These are phyloP conservation scores for Alexandromys fortis DNA, from an alignment of 2,113 vertebrate genomes.

Conservation along the genomic window DNA sequence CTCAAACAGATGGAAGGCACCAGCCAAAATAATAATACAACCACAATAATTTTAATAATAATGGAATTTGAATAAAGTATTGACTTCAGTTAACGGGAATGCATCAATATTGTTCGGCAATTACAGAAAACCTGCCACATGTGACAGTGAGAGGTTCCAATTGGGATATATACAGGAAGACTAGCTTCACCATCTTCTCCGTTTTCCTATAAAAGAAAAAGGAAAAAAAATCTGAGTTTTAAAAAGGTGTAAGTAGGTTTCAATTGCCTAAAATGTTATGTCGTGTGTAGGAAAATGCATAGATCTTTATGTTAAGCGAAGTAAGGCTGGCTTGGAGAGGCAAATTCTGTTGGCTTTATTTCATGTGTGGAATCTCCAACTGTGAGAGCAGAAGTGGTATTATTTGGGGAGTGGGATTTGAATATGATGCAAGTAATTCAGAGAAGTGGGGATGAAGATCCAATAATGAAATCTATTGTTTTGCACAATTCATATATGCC, in stretches of 20 bases:
- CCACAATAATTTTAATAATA: neutral
- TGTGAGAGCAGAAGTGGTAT: neutral
- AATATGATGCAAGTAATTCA: neutral
- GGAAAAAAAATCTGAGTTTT: neutral
- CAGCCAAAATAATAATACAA: neutral
- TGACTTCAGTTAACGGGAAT: neutral
- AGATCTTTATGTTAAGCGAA: neutral
- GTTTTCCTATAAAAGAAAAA: constrained; percentile 25
- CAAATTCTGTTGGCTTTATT: neutral
- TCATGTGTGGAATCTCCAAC: neutral
- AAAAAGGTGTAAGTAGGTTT: neutral
- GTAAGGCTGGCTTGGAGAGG: neutral
- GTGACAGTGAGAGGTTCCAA: neutral
- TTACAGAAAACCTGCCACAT: neutral
- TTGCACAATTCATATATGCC: neutral
- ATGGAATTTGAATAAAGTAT: constrained; percentile 27
- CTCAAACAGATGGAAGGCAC: neutral
- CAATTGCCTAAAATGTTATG: neutral
- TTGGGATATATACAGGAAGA: neutral
- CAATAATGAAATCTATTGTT: neutral
- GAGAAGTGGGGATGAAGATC: neutral
- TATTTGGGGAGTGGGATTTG: neutral
- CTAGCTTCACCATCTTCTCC: neutral
- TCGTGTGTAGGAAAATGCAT: neutral
- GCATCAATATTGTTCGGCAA: neutral